Percentiles rank a stretch among this genome's conserved stretches.
Evolutionary conservation across 2,888 invertebrate genomes (phyloP).

Genomic region (Ferrisia virgata): DNA sequence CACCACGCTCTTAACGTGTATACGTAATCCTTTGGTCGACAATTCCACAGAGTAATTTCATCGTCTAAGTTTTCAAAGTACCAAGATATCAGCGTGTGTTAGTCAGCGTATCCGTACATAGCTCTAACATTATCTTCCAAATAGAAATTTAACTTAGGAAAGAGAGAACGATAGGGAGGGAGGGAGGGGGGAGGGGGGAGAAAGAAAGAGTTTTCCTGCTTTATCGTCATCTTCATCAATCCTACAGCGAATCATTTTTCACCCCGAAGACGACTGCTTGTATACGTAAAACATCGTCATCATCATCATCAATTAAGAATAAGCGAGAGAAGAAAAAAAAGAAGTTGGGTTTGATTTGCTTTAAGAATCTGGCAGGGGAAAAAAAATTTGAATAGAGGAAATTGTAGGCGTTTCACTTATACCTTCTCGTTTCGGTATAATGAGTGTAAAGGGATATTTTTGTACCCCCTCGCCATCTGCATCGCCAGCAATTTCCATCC

Average conservation of each 20-base stretch:
- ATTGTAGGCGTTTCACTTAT: no score
- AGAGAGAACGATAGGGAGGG: no score
- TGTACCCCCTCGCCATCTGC: no score
- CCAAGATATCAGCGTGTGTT: no score
- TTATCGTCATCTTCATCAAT: background rate
- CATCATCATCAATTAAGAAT: background rate
- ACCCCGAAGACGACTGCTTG: background rate
- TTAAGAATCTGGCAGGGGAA: no score
- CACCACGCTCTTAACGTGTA: background rate
- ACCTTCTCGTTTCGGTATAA: background rate
- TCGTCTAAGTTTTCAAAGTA: background rate
- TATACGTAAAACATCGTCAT: no score
- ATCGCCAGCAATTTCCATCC: background rate
- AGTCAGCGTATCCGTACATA: no score
- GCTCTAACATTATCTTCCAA: background rate
- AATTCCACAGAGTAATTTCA: background rate
- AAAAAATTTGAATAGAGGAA: background rate
- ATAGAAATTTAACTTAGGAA: no score
- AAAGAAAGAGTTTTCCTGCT: background rate
- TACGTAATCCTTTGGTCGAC: background rate
- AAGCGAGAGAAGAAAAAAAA: no score
- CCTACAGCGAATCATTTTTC: background rate
- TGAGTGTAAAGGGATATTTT: background rate
- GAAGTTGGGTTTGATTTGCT: no score
- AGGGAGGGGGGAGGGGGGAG: background rate